phyloP scores from a whole-genome alignment of 2,888 invertebrate species.

The Tricholauxania praeusta region DNA sequence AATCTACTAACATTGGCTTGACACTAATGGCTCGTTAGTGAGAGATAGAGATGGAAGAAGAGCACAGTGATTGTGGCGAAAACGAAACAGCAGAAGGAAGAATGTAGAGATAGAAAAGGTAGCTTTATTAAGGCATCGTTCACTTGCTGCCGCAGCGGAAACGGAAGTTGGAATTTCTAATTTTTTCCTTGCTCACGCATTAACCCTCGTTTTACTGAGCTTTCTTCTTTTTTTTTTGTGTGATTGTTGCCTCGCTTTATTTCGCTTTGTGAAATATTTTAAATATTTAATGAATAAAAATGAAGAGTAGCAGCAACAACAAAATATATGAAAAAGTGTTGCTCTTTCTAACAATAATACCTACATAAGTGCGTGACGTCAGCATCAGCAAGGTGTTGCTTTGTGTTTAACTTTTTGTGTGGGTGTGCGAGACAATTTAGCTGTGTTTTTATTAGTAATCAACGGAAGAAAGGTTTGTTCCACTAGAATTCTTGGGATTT shows the following conservation, averaged over 20 bases:
- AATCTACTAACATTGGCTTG: not conserved
- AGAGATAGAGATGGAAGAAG: not conserved
- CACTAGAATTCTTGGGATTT: no score
- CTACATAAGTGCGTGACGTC: not conserved
- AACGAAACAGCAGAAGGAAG: no score
- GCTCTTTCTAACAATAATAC: no score
- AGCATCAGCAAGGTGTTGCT: conserved; percentile 19
- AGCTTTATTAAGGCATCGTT: conserved; percentile 1
- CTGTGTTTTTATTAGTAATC: conserved; percentile 7
- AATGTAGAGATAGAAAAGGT: not conserved
- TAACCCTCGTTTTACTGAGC: not conserved
- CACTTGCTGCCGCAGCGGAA: conserved; percentile 12
- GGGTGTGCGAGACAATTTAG: not conserved
- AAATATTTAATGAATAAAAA: conserved; percentile 9
- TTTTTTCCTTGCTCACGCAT: conserved; percentile 12
- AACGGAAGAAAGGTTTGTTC: not conserved
- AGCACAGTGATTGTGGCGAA: no score
- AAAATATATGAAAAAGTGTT: no score
- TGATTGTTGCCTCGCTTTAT: not conserved
- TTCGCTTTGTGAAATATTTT: not conserved
- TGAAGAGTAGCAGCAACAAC: not conserved
- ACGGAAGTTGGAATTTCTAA: conserved; percentile 4
- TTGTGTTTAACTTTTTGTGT: conserved; percentile 34
- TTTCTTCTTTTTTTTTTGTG: not conserved
- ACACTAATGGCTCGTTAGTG: conserved; percentile 7